These are phyloP conservation scores for Smittia sp. DNA, from an alignment of 2,888 invertebrate genomes.

Conservation along the genomic window DNA sequence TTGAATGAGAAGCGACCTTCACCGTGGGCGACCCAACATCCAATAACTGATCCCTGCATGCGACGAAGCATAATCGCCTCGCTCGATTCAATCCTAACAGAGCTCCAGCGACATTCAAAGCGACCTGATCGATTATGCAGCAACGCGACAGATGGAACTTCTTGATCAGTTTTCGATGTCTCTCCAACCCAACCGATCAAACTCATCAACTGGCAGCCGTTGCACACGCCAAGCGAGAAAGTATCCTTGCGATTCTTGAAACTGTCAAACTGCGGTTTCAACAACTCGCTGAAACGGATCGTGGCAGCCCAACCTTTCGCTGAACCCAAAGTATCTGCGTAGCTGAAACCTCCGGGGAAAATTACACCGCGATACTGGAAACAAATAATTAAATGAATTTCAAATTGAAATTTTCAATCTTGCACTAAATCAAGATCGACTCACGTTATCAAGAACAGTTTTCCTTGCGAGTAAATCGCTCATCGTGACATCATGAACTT, in stretches of 20 bases:
- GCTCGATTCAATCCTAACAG: constrained; percentile 59
- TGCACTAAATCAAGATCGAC: background rate
- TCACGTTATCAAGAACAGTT: constrained; percentile 62
- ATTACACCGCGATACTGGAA: constrained; percentile 35
- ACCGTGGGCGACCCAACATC: constrained; percentile 95
- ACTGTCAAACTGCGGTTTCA: constrained; percentile 72
- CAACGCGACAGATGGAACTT: constrained; percentile 65
- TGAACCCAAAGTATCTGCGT: constrained; percentile 94
- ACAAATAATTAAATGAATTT: background rate
- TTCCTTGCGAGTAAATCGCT: constrained; percentile 75
- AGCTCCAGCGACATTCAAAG: constrained; percentile 60
- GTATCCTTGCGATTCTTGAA: constrained; percentile 77
- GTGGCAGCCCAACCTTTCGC: constrained; percentile 98
- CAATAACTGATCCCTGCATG: constrained; percentile 87
- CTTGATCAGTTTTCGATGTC: constrained; percentile 45
- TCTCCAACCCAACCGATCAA: constrained; percentile 85
- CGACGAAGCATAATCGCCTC: constrained; percentile 78
- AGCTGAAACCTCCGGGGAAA: constrained; percentile 78
- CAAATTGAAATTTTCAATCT: background rate
- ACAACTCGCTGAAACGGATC: constrained; percentile 72
- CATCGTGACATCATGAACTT: constrained; percentile 94
- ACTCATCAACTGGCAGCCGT: constrained; percentile 96
- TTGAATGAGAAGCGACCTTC: constrained; percentile 78
- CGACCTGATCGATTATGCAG: constrained; percentile 86
- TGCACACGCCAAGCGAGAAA: constrained; percentile 97